Percentiles rank a stretch among this genome's conserved stretches.
Conservation (phyloP, 2,113 vertebrate genomes). For the Lophura nycthemera region DNA sequence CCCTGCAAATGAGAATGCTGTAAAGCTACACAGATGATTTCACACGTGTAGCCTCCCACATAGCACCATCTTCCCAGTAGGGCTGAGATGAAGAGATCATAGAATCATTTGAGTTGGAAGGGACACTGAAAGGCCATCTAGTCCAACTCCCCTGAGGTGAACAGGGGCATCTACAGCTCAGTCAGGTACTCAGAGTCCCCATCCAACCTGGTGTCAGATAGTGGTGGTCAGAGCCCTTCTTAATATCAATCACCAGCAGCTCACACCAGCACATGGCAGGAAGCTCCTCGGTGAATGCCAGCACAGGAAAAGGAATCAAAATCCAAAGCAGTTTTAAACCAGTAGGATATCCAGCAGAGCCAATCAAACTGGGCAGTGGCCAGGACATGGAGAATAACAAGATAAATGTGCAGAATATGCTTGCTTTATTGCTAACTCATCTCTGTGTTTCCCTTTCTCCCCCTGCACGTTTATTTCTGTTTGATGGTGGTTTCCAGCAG, state of each 20-base stretch:
- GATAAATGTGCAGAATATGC: constrained; percentile 19
- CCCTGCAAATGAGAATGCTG: neutral
- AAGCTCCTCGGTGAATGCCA: neutral
- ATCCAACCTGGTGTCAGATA: neutral
- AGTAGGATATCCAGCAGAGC: constrained; percentile 18
- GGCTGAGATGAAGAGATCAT: neutral
- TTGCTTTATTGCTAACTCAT: neutral
- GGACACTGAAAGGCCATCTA: no score
- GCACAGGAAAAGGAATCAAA: neutral
- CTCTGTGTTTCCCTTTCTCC: neutral
- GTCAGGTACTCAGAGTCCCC: no score
- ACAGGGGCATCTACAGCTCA: no score
- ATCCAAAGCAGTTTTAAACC: neutral
- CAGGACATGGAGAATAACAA: neutral
- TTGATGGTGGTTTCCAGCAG: constrained; percentile 30
- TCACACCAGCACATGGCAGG: neutral
- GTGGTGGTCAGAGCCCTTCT: neutral
- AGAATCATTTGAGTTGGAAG: no score
- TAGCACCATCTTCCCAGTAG: neutral
- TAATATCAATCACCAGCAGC: neutral
- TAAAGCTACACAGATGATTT: neutral
- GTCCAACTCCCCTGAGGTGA: no score
- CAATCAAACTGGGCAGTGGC: neutral
- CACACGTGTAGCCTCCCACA: neutral
- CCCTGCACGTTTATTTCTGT: neutral